Evolutionary conservation across 1,140 invertebrate species (phyloP).

Genomic region (Monomorium pharaonis): DNA sequence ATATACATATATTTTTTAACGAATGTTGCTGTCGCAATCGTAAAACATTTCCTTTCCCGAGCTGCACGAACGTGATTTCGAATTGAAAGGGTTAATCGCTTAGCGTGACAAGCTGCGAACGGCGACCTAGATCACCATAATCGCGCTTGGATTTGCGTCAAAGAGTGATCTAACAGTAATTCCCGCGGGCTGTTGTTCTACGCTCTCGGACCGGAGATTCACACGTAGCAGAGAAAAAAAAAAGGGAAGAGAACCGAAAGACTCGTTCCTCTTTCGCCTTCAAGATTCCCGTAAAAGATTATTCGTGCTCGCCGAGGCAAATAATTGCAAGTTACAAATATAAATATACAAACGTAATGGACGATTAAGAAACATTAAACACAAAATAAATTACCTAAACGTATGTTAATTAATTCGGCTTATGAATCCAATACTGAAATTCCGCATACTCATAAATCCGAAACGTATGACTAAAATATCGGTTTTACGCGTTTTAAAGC

Average conservation of each 20-base stretch:
- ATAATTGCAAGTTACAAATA: neutral
- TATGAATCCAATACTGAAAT: neutral
- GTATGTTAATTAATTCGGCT: neutral
- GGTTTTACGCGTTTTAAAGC: neutral
- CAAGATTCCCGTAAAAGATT: neutral
- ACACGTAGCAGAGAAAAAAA: neutral
- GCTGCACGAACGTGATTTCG: slow-evolving; percentile 17
- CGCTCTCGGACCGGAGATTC: neutral
- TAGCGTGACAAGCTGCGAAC: slow-evolving; percentile 24
- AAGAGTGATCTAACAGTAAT: slow-evolving; percentile 50
- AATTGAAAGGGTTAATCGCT: slow-evolving; percentile 28
- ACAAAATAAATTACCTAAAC: neutral
- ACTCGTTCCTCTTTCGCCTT: neutral
- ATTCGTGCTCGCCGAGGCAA: neutral
- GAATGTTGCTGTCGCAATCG: neutral
- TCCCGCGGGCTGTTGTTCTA: slow-evolving; percentile 31
- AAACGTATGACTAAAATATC: neutral
- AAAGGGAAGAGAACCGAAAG: neutral
- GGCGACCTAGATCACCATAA: slow-evolving; percentile 41
- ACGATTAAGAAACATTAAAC: neutral
- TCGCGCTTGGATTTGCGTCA: slow-evolving; percentile 25
- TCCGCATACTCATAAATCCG: neutral
- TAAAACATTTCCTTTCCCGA: slow-evolving; percentile 31
- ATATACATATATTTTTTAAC: neutral
- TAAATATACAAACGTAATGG: neutral